Evolutionary conservation across 2,888 invertebrate genomes (phyloP).

Genomic region (Latrodectus hesperus): DNA sequence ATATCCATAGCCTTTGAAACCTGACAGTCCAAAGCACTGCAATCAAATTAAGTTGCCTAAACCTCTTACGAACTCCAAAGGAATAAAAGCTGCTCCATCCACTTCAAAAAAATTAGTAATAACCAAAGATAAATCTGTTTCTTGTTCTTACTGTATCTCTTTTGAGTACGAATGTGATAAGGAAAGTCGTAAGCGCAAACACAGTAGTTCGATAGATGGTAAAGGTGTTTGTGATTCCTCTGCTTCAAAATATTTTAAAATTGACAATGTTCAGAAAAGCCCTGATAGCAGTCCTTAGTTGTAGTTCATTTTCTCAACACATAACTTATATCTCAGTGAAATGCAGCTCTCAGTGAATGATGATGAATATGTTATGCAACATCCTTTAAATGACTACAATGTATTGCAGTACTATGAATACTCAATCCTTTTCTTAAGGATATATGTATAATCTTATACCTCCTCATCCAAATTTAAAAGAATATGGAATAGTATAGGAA

Average conservation of each 20-base stretch:
- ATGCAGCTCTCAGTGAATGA: background rate
- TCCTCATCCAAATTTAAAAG: slow-evolving; percentile 13
- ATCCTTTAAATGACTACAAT: background rate
- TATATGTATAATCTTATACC: slow-evolving; percentile 22
- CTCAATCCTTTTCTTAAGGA: background rate
- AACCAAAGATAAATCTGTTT: slow-evolving; percentile 65
- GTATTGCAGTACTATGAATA: no score
- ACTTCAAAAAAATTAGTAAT: slow-evolving; percentile 57
- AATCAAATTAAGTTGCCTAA: slow-evolving; percentile 64
- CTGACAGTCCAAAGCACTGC: slow-evolving; percentile 20
- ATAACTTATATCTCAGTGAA: background rate
- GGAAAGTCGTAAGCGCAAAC: slow-evolving; percentile 42
- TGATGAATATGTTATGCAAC: background rate
- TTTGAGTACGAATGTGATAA: slow-evolving; percentile 18
- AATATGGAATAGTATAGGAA: slow-evolving; percentile 2
- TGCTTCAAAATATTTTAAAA: slow-evolving; percentile 1
- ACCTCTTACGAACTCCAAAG: slow-evolving; percentile 6
- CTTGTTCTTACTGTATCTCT: slow-evolving; percentile 50
- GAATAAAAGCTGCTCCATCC: background rate
- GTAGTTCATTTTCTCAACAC: no score
- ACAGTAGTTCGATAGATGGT: slow-evolving; percentile 18
- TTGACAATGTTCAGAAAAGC: slow-evolving; percentile 19
- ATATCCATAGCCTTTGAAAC: background rate
- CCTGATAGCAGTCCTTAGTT: background rate
- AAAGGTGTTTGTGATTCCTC: background rate